Percentiles rank a stretch among this genome's conserved stretches.
These are phyloP conservation scores for Coptodon bakossiorum DNA, from an alignment of 2,113 vertebrate genomes.

Conservation along the genomic window DNA sequence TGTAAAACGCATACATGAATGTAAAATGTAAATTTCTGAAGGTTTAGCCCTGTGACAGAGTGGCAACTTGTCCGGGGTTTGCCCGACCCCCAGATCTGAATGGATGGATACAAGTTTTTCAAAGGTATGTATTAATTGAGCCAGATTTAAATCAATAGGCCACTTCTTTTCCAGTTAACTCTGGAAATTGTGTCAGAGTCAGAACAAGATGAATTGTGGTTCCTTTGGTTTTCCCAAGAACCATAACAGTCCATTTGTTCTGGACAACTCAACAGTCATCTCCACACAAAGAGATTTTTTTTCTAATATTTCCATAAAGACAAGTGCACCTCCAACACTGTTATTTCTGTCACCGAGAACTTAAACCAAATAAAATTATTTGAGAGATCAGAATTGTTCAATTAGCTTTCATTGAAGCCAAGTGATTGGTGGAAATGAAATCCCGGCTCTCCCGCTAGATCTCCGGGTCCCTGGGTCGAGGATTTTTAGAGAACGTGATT, in stretches of 20 bases:
- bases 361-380: slow-evolving; percentile 56
- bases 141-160: not conserved
- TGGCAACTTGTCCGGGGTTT: not conserved
- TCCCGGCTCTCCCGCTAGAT: slow-evolving; percentile 47
- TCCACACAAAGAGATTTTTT: not conserved
- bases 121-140: not conserved
- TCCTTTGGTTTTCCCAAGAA: not conserved
- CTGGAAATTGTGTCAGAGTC: not conserved
- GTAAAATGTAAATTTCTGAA: not conserved
- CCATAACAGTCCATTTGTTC: not conserved
- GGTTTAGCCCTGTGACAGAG: not conserved
- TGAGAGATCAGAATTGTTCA: slow-evolving; percentile 55
- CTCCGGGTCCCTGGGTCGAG: slow-evolving; percentile 52
- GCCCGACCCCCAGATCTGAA: not conserved
- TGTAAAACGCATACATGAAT: not conserved
- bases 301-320: slow-evolving; percentile 38
- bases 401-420: slow-evolving; percentile 55
- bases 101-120: not conserved
- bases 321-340: slow-evolving; percentile 36
- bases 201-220: not conserved
- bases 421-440: slow-evolving; percentile 65
- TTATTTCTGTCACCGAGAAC: slow-evolving; percentile 47
- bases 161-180: not conserved
- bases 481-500: slow-evolving; percentile 54
- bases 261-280: not conserved